Evolutionary conservation across 1,140 invertebrate genomes (phyloP), one percentile per base, ranked within the genome.

Genomic region (Musca vetustissima): DNA sequence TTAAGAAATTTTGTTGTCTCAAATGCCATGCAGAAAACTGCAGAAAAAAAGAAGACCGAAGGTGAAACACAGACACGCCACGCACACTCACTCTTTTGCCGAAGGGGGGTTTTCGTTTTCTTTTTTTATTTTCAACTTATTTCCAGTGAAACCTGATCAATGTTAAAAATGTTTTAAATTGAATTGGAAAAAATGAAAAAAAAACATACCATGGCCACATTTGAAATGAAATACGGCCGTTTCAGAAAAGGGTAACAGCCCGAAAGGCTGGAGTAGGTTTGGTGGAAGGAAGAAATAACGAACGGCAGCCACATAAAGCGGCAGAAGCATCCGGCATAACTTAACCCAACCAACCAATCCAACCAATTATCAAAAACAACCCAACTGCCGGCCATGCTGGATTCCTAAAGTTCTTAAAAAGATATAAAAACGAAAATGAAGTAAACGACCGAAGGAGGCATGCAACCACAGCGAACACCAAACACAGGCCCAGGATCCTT

Each of bases 341-440:
- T 43, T 43, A 24, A 59, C 25, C 48, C 32, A 32, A 74, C 72
- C 24, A 24, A 24, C 28, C 28, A 61, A 17, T n/a, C 17, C 28
- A 61, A 36, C 57, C 57, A 61, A 61, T 61, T 61, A 61, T 61
- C 28, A 28, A 28, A 61, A 55, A 55, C 21, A 24, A 24, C 36
- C n/a, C 13, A 8, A 61, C 32, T 21, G n/a, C 57, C 77, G 77
- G 77, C 77, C 77, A 79, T 79, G 77, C 77, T 79, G 77, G 74
- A 79, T 79, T 79, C 77, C 77, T 73, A 36, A 52, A 61, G 28
- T 61, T 61, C 57, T 61, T 36, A 61, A 61, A 61, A 61, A 14
- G 36, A 43, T 43, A 43, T 43, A 43, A 43, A 43, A 43, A 43
- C 36, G 36, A 43, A 43, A 43, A 43, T 43, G 36, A 43, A 43